Conservation (phyloP, 2,113 vertebrate genomes). For the Nipponia nippon region DNA sequence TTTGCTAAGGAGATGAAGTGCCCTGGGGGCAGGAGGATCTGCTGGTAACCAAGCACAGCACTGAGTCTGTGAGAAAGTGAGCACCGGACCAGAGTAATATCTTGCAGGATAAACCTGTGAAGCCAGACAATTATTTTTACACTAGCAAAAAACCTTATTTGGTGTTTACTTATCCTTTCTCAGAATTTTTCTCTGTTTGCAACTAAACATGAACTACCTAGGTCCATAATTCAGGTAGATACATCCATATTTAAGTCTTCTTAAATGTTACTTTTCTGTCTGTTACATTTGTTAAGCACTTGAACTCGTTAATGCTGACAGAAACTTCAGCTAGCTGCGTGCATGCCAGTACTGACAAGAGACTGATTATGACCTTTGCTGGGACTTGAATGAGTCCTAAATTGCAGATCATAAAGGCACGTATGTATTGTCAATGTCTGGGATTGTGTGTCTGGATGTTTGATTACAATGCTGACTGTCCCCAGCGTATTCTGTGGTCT, state of each 20-base stretch:
- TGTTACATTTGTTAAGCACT: not conserved
- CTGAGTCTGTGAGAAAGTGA: not conserved
- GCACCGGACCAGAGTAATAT: not conserved
- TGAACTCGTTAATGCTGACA: not conserved
- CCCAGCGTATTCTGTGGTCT: not conserved
- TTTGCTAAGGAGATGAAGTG: not conserved
- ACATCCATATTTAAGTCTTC: not conserved
- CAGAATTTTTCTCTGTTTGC: not conserved
- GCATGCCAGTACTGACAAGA: not conserved
- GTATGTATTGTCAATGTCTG: fast-evolving
- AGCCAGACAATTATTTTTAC: not conserved
- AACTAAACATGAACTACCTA: not conserved
- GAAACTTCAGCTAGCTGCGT: not conserved
- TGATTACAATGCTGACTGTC: not conserved
- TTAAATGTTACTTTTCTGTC: not conserved
- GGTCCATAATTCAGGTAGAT: not conserved
- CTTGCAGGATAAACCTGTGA: not conserved
- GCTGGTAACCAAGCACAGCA: not conserved
- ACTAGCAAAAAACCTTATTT: not conserved
- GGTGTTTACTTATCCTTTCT: not conserved
- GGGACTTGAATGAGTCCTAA: not conserved
- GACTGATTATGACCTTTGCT: not conserved
- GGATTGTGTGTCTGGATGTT: not conserved
- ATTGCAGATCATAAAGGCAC: not conserved
- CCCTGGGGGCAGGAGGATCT: not conserved